These are phyloP conservation scores for Sarcophaga caerulescens DNA, from an alignment of 2,888 invertebrate species.

Conservation along the genomic window DNA sequence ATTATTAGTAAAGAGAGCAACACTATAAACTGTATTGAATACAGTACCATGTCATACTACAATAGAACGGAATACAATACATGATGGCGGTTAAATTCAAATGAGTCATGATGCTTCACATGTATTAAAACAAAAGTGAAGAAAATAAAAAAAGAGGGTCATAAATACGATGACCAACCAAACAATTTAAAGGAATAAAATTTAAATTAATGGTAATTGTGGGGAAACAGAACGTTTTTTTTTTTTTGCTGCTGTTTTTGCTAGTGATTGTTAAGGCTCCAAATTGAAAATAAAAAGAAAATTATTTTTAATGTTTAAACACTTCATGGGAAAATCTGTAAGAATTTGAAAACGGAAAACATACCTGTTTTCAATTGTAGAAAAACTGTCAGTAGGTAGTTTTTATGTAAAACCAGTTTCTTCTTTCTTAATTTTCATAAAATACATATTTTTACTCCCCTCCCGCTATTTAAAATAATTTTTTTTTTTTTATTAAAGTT, in stretches of 20 bases:
- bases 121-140: neutral
- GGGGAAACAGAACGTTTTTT: neutral
- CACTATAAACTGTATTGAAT: too few species aligned
- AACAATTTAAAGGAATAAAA: constrained; percentile 52
- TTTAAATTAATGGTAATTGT: constrained; percentile 46
- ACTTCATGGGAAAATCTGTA: constrained; percentile 8
- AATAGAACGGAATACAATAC: too few species aligned
- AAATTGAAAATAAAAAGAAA: too few species aligned
- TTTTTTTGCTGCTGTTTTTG: neutral
- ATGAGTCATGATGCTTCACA: constrained; percentile 40
- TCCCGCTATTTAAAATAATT: constrained; percentile 32
- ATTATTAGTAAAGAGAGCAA: too few species aligned
- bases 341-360: neutral
- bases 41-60: too few species aligned
- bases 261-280: too few species aligned
- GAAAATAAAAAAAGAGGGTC: constrained; percentile 41
- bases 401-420: neutral
- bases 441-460: constrained; percentile 12
- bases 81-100: constrained; percentile 2
- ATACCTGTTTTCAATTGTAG: constrained; percentile 17
- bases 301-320: neutral
- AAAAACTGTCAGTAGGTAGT: constrained; percentile 6
- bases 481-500: constrained; percentile 44
- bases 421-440: neutral
- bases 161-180: constrained; percentile 55